phyloP scores from a whole-genome alignment of 53 echinoderm and acorn worm species.

The Paracentrotus lividus region DNA sequence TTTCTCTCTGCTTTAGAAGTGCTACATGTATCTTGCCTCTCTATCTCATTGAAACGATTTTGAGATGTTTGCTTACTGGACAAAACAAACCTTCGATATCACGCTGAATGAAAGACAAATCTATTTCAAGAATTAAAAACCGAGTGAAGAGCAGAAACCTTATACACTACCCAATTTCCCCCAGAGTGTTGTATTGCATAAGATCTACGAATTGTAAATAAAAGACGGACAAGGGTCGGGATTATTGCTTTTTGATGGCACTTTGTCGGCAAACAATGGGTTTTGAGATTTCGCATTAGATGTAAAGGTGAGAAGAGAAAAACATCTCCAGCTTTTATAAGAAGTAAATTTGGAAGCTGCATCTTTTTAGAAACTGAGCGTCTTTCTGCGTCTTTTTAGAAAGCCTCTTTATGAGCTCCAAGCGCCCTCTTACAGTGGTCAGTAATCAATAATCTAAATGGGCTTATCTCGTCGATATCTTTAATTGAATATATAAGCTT shows the following conservation, averaged over 20 bases:
- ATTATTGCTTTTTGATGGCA: constrained; percentile 43
- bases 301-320: background rate
- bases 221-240: constrained; percentile 49
- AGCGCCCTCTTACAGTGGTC: too few relatives aligned
- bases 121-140: constrained; percentile 21
- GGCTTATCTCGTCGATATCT: constrained; percentile 26
- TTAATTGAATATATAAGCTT: background rate
- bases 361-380: background rate
- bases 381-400: background rate
- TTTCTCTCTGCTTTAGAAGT: background rate
- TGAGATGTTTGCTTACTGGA: background rate
- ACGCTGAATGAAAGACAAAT: constrained; percentile 40
- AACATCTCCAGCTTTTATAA: background rate
- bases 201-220: background rate
- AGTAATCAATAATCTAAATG: constrained; percentile 30
- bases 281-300: background rate
- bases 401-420: background rate
- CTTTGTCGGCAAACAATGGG: background rate
- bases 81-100: constrained; percentile 53
- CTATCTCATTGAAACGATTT: constrained; percentile 25
- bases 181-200: constrained; percentile 7
- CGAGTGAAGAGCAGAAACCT: background rate
- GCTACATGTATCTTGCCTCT: background rate
- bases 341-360: background rate
- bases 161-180: background rate